These are phyloP conservation scores for Acrobasis suavella DNA, from an alignment of 2,888 invertebrate species.

Conservation along the genomic window DNA sequence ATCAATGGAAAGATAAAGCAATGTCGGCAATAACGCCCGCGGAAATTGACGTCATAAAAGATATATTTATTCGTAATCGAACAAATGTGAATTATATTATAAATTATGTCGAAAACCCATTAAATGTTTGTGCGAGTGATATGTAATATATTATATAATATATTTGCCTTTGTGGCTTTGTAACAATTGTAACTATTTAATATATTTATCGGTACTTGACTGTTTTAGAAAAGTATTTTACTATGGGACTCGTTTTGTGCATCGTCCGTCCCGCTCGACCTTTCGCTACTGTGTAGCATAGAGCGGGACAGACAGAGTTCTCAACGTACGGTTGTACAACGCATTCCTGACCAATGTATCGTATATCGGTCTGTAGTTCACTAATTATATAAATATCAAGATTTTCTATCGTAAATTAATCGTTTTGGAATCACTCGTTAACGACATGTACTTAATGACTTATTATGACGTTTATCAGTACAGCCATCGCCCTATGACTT, in stretches of 20 bases:
- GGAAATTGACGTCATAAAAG: background rate
- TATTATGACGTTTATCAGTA: constrained; percentile 8
- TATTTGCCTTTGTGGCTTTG: constrained; percentile 8
- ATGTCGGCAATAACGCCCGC: constrained; percentile 2
- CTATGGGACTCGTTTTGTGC: constrained; percentile 8
- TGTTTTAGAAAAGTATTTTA: constrained; percentile 24
- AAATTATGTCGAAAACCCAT: background rate
- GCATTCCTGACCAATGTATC: constrained; percentile 30
- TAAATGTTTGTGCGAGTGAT: constrained; percentile 17
- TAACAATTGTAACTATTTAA: constrained; percentile 13
- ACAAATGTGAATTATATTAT: constrained; percentile 8
- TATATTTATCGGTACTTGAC: constrained; percentile 19
- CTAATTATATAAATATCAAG: constrained; percentile 29
- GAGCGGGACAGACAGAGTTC: constrained; percentile 24
- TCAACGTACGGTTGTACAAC: constrained; percentile 20
- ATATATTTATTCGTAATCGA: background rate
- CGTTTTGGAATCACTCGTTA: constrained; percentile 27
- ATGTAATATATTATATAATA: constrained; percentile 9
- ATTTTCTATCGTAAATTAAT: constrained; percentile 26
- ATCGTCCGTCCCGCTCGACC: constrained; percentile 26
- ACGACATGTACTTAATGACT: constrained; percentile 18
- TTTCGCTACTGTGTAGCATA: constrained; percentile 29
- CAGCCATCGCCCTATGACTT: background rate
- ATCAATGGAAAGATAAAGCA: constrained; percentile 6
- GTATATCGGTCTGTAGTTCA: constrained; percentile 27